Base-by-base conservation (phyloP, 1,140 invertebrate species). In the Drosophila mojavensis region DNA sequence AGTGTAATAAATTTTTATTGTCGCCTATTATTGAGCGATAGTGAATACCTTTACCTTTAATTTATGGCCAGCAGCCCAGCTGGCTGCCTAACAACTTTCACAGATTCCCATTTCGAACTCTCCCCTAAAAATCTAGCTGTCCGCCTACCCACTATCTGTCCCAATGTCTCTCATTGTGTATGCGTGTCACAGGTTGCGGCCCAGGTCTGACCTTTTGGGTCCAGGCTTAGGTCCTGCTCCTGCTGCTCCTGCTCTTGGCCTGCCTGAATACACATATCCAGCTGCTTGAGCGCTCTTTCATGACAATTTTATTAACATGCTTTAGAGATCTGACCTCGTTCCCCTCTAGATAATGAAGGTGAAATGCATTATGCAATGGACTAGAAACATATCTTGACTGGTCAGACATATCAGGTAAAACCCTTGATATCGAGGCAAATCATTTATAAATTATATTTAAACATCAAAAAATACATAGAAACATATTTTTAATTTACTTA, bases 1-100 rank as follows among this genome's bases (percentile, higher is more conserved):
- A 88, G 59, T 83, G 82, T 75, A 90, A 91, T 91, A 84, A 90
- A 91, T 91, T 91, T 91, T 81, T 91, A 91, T 90, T 89, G 84
- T 79, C 78, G 48, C 65, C 84, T 78, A 75, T 91, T 85, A 85
- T 85, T 75, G 77, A 78, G 66, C 78, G 72, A 91, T 62, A 70
- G 62, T 81, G 28, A 69, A 77, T 45, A 68, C 61, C n/a, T n/a
- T 58, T 59, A 39, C 20, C 61, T 28, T 55, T 50, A 89, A 91
- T 91, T 91, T 89, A 91, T 82, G 81, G 67, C 74, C 71, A 39
- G 53, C 53, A 39, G 51, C 36, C 20, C 20, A 50, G 47, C 61
- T 67, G 59, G 66, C 75, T 81, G 72, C 76, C 71, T 70, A 68
- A 59, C 55, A 47, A 50, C 45, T 41, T 47, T 26, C 50, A 59